A percentile compares a stretch with the other conserved stretches of the same genome.
These are phyloP conservation scores for Hydraecia micacea DNA, from an alignment of 2,888 invertebrate genomes.

Conservation along the genomic window DNA sequence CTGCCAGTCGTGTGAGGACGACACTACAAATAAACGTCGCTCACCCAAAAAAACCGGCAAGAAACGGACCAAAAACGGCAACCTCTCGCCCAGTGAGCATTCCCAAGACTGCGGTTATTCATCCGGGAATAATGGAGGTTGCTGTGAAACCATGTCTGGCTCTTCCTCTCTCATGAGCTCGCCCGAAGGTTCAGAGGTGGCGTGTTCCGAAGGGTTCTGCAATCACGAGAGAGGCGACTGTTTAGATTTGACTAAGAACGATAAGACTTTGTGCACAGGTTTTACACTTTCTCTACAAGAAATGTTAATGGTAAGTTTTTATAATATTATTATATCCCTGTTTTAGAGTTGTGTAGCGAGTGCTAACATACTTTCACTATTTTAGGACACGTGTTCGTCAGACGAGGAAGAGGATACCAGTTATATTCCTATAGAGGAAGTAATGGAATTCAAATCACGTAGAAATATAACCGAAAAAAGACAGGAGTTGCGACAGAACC, in stretches of 20 bases:
- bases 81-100: constrained; percentile 92
- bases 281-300: constrained; percentile 93
- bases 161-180: constrained; percentile 95
- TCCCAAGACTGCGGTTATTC: constrained; percentile 97
- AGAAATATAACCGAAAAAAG: constrained; percentile 95
- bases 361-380: constrained; percentile 23
- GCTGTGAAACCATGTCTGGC: constrained; percentile 92
- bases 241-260: constrained; percentile 82
- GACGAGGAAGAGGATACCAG: constrained; percentile 94
- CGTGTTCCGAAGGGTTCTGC: constrained; percentile 97
- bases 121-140: constrained; percentile 95
- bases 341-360: not conserved
- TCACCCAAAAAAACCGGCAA: constrained; percentile 83
- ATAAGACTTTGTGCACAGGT: constrained; percentile 85
- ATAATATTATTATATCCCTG: not conserved
- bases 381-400: constrained; percentile 94
- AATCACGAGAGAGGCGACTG: constrained; percentile 92
- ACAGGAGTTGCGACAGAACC: constrained; percentile 94
- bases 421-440: constrained; percentile 97
- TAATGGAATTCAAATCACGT: constrained; percentile 96
- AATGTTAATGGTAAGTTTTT: constrained; percentile 93
- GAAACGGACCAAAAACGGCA: constrained; percentile 87
- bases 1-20: constrained; percentile 88
- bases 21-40: constrained; percentile 78
- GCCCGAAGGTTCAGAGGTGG: constrained; percentile 97